Base-by-base conservation (phyloP, 2,797 vertebrate species). In the Zenarchopterus dispar region DNA sequence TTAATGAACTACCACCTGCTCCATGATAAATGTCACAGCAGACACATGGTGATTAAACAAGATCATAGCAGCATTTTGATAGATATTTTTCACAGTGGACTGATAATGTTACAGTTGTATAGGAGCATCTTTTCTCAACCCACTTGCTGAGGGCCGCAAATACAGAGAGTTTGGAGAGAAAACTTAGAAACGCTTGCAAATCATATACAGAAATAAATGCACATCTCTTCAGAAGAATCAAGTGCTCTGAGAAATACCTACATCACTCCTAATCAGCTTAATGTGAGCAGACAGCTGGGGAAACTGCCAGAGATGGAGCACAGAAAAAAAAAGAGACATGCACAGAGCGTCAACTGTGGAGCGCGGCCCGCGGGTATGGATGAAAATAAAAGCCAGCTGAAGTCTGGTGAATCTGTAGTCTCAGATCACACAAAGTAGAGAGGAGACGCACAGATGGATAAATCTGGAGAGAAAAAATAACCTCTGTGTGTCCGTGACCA, bases 1-100 rank as follows among this genome's bases (percentile, higher is more conserved):
- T 77, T 90, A 87, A 88, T 81, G 69, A 91, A 88, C 74, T 63
- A 75, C 83, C 89, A 89, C 84, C 88, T 88, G 87, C 75, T 86
- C 85, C 68, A 73, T 62, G 19, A 67, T 75, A 77, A 88, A 84
- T 77, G 70, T 84, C 74, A 72, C 55, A 3, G 47, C 61, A 56
- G 53, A 71, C 73, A 65, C 36, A 9, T 58, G 57, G 58, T 6
- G 15, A 19, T 56, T 18, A 51, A 55, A 62, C 6, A 63, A 57
- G 62, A 66, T 63, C 64, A 75, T 31, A 54, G 67, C 49, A 73
- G 72, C 5, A n/a, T 59, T 56, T 60, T 52, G 31, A 23, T 39
- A 8, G 2, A 36, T 13, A 61, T 56, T 52, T 58, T 31, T 10
- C 16, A 1, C 17, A 17, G 45, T 39, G n/a, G n/a, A 9, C 1